Evolutionary conservation across 2,888 invertebrate genomes (phyloP).

Genomic region (Clivina fossor): DNA sequence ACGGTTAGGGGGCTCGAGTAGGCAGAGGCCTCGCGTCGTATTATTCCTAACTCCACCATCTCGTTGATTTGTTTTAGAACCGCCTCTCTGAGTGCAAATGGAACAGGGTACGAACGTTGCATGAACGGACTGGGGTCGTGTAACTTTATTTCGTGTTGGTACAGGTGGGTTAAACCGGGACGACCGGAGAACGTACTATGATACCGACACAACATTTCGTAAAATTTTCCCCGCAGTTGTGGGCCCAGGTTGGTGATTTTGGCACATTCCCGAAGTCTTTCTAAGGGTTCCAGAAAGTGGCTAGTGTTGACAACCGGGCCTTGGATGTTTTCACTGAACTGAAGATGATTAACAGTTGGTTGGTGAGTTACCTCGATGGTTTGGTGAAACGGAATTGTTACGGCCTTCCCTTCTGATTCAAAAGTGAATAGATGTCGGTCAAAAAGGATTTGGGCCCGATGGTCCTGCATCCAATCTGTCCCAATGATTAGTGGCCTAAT

Average conservation of each 20-base stretch:
- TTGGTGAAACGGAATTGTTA: no score
- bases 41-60: conserved; percentile 44
- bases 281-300: no score
- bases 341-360: no score
- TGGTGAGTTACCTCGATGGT: no score
- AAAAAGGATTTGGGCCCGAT: conserved; percentile 26
- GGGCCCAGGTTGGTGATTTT: no score
- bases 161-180: conserved; percentile 38
- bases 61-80: conserved; percentile 42
- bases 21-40: conserved; percentile 41
- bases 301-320: no score
- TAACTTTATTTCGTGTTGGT: conserved; percentile 41
- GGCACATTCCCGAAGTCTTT: no score
- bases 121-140: conserved; percentile 38
- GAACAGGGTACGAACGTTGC: conserved; percentile 44
- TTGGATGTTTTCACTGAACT: no score
- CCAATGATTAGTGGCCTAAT: conserved; percentile 37
- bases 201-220: conserved; percentile 20
- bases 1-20: conserved; percentile 45
- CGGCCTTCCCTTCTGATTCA: background rate
- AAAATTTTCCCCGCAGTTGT: conserved; percentile 16
- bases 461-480: conserved; percentile 29
- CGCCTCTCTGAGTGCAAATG: conserved; percentile 39
- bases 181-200: conserved; percentile 36
- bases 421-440: no score